Conservation (phyloP, 2,888 invertebrate genomes). For the Ectemnius continuus region DNA sequence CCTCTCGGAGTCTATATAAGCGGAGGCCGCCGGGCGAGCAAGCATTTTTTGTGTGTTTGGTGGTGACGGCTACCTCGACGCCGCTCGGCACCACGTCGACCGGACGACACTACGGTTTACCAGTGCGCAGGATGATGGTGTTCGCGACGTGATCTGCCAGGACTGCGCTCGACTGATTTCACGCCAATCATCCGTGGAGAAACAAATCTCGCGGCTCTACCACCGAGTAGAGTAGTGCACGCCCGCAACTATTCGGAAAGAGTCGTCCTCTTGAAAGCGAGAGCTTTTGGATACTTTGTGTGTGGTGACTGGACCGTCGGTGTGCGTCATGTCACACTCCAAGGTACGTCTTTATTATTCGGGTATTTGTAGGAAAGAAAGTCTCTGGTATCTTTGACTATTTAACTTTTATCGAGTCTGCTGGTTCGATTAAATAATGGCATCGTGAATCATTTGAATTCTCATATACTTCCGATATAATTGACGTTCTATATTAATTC, state of each 20-base stretch:
- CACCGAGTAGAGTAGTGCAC: too few relatives aligned
- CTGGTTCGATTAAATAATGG: too few relatives aligned
- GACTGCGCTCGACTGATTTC: background rate
- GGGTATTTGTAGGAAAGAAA: too few relatives aligned
- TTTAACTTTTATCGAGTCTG: too few relatives aligned
- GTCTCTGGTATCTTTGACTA: too few relatives aligned
- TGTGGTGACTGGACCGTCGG: conserved; percentile 56
- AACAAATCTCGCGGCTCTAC: conserved; percentile 12
- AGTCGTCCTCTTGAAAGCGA: too few relatives aligned
- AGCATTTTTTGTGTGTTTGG: conserved; percentile 71
- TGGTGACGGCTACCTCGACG: conserved; percentile 55
- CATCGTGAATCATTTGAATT: too few relatives aligned
- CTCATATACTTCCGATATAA: too few relatives aligned
- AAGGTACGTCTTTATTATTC: conserved; percentile 67
- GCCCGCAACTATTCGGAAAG: too few relatives aligned
- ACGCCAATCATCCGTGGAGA: conserved; percentile 11
- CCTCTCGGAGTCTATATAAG: conserved; percentile 76
- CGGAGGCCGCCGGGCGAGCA: conserved; percentile 64
- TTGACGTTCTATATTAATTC: too few relatives aligned
- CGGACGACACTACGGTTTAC: conserved; percentile 15
- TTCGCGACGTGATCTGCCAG: conserved; percentile 55
- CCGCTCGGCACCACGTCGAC: conserved; percentile 17
- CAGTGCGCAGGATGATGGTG: conserved; percentile 62
- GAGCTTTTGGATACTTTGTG: conserved; percentile 51
- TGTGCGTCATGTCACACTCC: conserved; percentile 71